Conservation (phyloP, 1,140 invertebrate genomes). For the Akabosia matsudoensis region DNA sequence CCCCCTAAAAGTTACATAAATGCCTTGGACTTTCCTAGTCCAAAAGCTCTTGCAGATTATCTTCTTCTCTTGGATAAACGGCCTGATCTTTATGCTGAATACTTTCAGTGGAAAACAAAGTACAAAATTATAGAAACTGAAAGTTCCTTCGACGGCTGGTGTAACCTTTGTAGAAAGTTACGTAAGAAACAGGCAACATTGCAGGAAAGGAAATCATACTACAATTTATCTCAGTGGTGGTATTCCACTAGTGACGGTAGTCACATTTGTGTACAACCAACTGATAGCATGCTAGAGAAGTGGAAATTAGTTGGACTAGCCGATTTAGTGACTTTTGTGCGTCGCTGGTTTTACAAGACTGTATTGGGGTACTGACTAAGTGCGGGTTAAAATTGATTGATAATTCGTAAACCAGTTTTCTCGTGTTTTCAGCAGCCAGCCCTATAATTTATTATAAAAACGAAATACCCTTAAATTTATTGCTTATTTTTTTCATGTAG, state of each 20-base stretch:
- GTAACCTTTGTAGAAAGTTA: not conserved
- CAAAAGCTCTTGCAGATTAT: constrained; percentile 49
- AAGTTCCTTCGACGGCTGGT: not conserved
- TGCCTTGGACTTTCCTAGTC: constrained; percentile 48
- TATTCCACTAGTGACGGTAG: not conserved
- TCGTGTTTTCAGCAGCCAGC: too few relatives aligned
- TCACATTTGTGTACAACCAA: not conserved
- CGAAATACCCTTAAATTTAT: too few relatives aligned
- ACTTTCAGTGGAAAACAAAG: constrained; percentile 49
- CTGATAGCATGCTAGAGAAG: not conserved
- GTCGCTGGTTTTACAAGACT: not conserved
- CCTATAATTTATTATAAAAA: too few relatives aligned
- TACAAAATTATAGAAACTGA: too few relatives aligned
- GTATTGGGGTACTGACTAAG: not conserved
- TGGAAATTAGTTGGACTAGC: not conserved
- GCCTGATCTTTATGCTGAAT: constrained; percentile 48
- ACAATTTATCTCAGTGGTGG: constrained; percentile 16
- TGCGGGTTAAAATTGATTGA: too few relatives aligned
- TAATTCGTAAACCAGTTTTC: too few relatives aligned
- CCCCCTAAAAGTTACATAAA: constrained; percentile 54
- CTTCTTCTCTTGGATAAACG: constrained; percentile 48
- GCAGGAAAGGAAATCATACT: not conserved
- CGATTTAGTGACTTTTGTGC: not conserved
- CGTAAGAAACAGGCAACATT: not conserved
- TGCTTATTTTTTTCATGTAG: too few relatives aligned